Conservation (phyloP, 2,888 invertebrate species). For the Tipula confusa region DNA sequence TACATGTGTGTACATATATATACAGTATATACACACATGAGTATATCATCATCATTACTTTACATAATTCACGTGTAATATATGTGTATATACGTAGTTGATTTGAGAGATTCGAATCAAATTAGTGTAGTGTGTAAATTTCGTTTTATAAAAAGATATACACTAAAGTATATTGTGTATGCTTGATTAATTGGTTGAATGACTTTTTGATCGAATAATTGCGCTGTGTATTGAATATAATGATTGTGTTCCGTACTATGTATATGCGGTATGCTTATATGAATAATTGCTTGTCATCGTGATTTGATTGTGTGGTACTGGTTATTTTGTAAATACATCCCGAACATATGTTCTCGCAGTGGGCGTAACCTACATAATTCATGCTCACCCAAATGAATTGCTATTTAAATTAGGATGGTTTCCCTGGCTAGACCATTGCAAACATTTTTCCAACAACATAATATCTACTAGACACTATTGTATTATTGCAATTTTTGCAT, state of each 20-base stretch:
- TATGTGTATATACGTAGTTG: not conserved
- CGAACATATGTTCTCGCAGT: not conserved
- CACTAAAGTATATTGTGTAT: not conserved
- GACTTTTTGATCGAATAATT: conserved; percentile 1
- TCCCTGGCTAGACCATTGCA: too few species aligned
- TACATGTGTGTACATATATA: not conserved
- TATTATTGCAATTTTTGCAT: too few species aligned
- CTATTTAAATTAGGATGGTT: too few species aligned
- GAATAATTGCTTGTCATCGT: not conserved
- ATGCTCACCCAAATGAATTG: not conserved
- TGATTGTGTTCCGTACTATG: not conserved
- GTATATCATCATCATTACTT: not conserved
- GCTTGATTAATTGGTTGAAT: not conserved
- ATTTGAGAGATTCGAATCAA: not conserved
- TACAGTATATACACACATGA: not conserved
- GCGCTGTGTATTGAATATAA: not conserved
- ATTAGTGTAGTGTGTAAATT: too few species aligned
- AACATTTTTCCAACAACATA: too few species aligned
- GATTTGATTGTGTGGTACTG: not conserved
- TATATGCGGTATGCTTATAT: not conserved
- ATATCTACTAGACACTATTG: too few species aligned
- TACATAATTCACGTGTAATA: not conserved
- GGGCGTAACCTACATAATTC: not conserved
- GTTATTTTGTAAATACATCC: not conserved
- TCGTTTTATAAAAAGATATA: not conserved